Evolutionary conservation across 2,888 invertebrate species (phyloP), one percentile per base, ranked within the genome.

Genomic region (Bombylius major): DNA sequence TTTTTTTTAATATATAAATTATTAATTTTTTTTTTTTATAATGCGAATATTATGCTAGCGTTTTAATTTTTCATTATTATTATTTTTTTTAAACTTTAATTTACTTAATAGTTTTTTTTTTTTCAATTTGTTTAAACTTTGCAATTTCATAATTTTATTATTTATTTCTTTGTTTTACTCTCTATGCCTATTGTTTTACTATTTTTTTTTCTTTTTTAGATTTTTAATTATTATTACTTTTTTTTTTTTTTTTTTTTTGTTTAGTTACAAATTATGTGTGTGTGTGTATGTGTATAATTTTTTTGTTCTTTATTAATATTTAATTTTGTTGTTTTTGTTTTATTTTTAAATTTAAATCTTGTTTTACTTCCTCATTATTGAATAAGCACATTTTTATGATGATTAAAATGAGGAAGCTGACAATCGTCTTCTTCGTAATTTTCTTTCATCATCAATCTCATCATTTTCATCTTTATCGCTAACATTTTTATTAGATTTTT

Each of bases 351-450:
- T 11, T 42, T 42, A 11, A 11, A 42, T 23, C 23, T 42, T 42
- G 11, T 11, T 42, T 11, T 11, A 4, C 12, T 11, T 11, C 12
- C 12, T 11, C 39, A 42, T 42, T 42, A 36, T 36, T 36, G 6
- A 8, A 36, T 8, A 36, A 36, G 36, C 9, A 11, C 11, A 11
- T 42, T 9, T 9, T 39, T 42, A 4, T 46, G 8, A 14, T 9
- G 57, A 57, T 64, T 63, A 63, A 61, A 64, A 63, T 62, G 63
- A 65, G 65, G 62, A 61, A 62, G 64, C 58, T 61, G 62, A 61
- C 61, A 62, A 59, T 61, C 65, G 58, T 56, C 52, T 58, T 39
- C 11, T 7, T 46, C 46, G n/a, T 46, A n/a, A n/a, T 39, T 11
- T 39, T 58, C 61, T 61, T 58, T 62, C 62, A 42, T 42, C 11